Conservation (phyloP, 2,113 vertebrate species). For the Ascaphus truei region DNA sequence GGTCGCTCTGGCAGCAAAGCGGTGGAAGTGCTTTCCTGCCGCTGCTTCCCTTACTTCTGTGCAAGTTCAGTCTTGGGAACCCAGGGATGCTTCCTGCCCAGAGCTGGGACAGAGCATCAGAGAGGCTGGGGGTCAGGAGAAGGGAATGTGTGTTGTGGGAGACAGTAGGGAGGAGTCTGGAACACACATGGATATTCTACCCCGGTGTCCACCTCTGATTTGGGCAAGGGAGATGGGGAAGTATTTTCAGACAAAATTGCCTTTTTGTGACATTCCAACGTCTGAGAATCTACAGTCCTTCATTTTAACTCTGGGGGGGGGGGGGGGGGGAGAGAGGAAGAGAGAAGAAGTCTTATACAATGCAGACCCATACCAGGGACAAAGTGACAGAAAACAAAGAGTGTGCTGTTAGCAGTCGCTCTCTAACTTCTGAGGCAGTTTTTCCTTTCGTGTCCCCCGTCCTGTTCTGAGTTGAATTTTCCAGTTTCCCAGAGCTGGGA, state of each 20-base stretch:
- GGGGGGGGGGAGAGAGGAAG: no score
- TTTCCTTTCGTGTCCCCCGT: slow-evolving; percentile 12
- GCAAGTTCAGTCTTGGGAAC: slow-evolving; percentile 7
- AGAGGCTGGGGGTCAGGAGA: slow-evolving; percentile 9
- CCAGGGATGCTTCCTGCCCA: slow-evolving; percentile 20
- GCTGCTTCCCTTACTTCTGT: slow-evolving; percentile 2
- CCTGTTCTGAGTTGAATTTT: slow-evolving; percentile 10
- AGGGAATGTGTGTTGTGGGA: slow-evolving; percentile 14
- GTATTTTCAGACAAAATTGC: slow-evolving; percentile 6
- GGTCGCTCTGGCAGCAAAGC: neutral
- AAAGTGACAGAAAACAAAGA: slow-evolving; percentile 7
- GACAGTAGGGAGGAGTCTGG: neutral
- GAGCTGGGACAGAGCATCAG: neutral
- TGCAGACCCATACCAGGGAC: slow-evolving; percentile 21
- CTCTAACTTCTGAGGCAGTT: neutral
- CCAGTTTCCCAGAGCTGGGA: slow-evolving; percentile 5
- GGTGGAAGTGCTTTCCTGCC: neutral
- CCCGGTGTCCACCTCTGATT: neutral
- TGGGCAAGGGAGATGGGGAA: neutral
- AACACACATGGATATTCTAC: neutral
- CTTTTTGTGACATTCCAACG: neutral
- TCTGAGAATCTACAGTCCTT: neutral
- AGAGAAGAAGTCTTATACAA: no score
- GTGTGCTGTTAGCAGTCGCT: slow-evolving; percentile 20
- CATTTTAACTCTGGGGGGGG: neutral